phyloP scores from a whole-genome alignment of 2,113 vertebrate genomes.

The Synodontis membranacea region DNA sequence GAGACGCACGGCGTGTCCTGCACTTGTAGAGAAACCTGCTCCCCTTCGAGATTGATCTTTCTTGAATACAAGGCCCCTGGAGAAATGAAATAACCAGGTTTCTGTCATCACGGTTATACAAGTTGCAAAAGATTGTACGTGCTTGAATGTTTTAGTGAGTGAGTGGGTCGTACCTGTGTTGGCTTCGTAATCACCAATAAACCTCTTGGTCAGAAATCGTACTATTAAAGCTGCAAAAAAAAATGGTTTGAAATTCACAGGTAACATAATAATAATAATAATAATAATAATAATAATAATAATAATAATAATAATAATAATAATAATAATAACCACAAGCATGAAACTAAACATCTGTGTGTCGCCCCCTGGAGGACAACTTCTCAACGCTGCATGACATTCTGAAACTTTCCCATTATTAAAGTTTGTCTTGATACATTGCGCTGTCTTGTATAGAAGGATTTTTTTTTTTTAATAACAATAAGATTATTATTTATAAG shows the following conservation, averaged over 20 bases:
- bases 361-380: conserved; percentile 31
- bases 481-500: too few relatives aligned
- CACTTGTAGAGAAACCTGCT: conserved; percentile 89
- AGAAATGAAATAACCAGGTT: conserved; percentile 5
- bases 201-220: conserved; percentile 88
- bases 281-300: neutral
- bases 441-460: neutral
- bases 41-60: conserved; percentile 85
- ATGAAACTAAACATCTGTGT: neutral
- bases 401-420: neutral
- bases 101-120: neutral
- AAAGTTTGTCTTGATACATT: neutral
- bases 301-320: neutral
- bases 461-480: too few relatives aligned
- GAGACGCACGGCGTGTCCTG: conserved; percentile 90
- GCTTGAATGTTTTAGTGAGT: neutral
- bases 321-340: neutral
- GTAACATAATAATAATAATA: neutral
- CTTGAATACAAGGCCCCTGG: conserved; percentile 88
- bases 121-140: neutral
- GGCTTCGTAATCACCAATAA: conserved; percentile 93
- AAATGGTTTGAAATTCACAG: neutral
- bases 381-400: neutral
- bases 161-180: conserved; percentile 80
- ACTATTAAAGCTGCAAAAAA: conserved; percentile 83